A percentile compares a stretch with the other conserved stretches of the same genome.
phyloP scores from a whole-genome alignment of 1,140 invertebrate genomes.

The Acromyrmex echinatior region DNA sequence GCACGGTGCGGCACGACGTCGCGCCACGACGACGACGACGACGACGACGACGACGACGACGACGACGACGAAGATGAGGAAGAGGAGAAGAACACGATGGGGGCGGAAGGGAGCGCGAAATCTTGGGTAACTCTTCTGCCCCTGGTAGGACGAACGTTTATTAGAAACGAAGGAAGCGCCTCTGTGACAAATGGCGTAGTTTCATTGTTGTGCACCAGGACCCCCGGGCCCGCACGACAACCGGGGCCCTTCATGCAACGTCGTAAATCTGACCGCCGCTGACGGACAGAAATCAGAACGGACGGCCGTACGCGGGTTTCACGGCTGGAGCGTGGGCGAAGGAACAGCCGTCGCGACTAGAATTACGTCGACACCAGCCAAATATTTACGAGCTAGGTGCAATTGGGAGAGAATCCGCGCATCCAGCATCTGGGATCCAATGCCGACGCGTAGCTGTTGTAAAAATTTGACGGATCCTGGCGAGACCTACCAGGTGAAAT shows the following conservation, averaged over 20 bases:
- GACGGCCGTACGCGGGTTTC: conserved; percentile 64
- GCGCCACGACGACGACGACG: conserved; percentile 60
- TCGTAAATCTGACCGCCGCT: conserved; percentile 80
- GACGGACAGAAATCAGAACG: conserved; percentile 80
- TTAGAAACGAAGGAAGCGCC: conserved; percentile 81
- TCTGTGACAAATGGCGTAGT: conserved; percentile 82
- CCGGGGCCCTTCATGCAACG: conserved; percentile 66
- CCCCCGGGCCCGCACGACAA: conserved; percentile 69
- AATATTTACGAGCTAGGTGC: conserved; percentile 61
- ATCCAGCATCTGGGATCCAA: conserved; percentile 30
- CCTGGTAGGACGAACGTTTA: conserved; percentile 73
- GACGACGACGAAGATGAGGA: not conserved
- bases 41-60: conserved; percentile 7
- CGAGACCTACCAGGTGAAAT: not conserved
- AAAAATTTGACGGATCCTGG: conserved; percentile 44
- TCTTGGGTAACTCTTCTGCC: conserved; percentile 81
- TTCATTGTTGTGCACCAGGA: conserved; percentile 79
- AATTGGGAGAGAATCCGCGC: conserved; percentile 28
- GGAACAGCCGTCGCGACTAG: conserved; percentile 39
- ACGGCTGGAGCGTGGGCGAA: conserved; percentile 53
- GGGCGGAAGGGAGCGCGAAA: conserved; percentile 74
- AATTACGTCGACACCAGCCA: conserved; percentile 47
- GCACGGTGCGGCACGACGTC: conserved; percentile 68
- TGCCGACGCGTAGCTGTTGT: conserved; percentile 14
- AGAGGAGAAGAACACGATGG: conserved; percentile 20